Evolutionary conservation across 1,140 invertebrate genomes (phyloP).

Genomic region (Dolichoris vasculosae): DNA sequence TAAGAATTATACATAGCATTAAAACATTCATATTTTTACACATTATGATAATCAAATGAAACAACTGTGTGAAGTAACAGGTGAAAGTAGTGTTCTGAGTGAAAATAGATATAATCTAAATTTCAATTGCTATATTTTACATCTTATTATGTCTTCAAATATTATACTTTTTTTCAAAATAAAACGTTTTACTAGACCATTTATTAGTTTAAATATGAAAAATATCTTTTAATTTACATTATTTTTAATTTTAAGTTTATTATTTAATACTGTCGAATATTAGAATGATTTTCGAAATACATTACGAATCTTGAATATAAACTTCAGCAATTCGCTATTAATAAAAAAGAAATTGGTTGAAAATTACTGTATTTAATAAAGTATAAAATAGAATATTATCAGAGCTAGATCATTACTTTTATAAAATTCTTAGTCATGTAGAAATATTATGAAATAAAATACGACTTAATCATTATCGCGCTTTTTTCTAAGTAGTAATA

Average conservation of each 20-base stretch:
- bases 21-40: conserved; percentile 19
- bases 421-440: conserved; percentile 7
- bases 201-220: background rate
- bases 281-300: conserved; percentile 18
- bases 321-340: conserved; percentile 13
- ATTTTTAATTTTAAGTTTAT: background rate
- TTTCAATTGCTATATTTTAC: background rate
- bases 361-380: conserved; percentile 18
- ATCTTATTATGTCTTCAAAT: background rate
- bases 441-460: conserved; percentile 33
- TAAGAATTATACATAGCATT: conserved; percentile 16
- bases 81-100: conserved; percentile 36
- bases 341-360: conserved; percentile 17
- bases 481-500: conserved; percentile 13
- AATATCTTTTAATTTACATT: background rate
- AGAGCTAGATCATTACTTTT: background rate
- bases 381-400: conserved; percentile 11
- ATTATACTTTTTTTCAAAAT: background rate
- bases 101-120: conserved; percentile 39
- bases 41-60: conserved; percentile 12
- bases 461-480: conserved; percentile 1
- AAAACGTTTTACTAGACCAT: background rate
- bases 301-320: background rate
- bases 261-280: conserved; percentile 8
- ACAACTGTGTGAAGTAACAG: conserved; percentile 3